Conservation (phyloP, 2,888 invertebrate genomes). For the Anodontia alba region DNA sequence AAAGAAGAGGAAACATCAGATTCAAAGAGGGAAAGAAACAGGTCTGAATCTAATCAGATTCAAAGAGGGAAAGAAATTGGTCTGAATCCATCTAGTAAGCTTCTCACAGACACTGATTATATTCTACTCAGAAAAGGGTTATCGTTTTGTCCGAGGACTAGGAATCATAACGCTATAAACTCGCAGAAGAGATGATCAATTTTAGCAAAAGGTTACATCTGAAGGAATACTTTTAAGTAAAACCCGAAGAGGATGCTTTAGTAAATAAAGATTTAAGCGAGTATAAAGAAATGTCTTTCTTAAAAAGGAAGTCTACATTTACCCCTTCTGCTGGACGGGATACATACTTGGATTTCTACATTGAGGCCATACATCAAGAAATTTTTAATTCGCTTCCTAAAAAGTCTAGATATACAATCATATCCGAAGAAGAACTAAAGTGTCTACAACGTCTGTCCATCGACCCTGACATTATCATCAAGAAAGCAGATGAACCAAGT, state of each 20-base stretch:
- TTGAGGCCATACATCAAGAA: no score
- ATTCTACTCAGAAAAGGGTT: no score
- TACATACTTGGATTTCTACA: no score
- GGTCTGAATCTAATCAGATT: no score
- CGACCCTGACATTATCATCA: conserved; percentile 7
- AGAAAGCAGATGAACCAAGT: conserved; percentile 28
- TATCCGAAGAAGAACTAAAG: conserved; percentile 12
- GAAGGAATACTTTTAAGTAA: conserved; percentile 23
- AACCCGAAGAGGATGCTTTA: background rate
- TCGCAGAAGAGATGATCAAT: conserved; percentile 30
- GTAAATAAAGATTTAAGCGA: background rate
- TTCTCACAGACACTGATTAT: no score
- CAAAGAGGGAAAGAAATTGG: conserved; percentile 16
- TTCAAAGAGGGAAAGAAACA: no score
- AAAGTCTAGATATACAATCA: no score
- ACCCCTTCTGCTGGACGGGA: no score
- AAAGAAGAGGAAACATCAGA: no score
- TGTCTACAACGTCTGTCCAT: background rate
- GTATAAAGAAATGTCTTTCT: conserved; percentile 2
- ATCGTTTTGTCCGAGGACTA: no score
- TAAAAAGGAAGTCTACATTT: conserved; percentile 20
- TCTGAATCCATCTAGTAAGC: conserved; percentile 26
- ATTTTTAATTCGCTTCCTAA: no score
- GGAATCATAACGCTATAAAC: conserved; percentile 30
- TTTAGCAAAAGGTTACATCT: conserved; percentile 11